Evolutionary conservation across 2,888 invertebrate genomes (phyloP).

Genomic region (Incurvaria masculella): DNA sequence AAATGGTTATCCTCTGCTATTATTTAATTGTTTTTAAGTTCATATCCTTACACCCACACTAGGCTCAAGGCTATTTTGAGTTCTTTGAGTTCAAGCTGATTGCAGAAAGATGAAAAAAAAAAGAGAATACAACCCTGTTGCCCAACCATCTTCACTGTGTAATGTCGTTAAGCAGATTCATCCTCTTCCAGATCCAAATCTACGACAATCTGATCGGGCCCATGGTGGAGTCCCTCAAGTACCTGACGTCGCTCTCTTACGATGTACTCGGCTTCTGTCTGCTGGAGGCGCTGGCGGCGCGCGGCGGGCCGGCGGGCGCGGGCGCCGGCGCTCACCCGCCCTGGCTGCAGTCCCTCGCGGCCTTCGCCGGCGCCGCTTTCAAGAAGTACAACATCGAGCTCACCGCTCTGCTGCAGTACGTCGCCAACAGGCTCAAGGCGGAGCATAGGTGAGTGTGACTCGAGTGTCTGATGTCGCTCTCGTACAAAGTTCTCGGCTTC

Average conservation of each 20-base stretch:
- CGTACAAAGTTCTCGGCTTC: background rate
- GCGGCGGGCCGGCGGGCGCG: conserved; percentile 61
- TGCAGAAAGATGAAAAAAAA: too few species aligned
- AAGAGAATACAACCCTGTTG: too few species aligned
- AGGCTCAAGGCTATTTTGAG: too few species aligned
- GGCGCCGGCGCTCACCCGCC: conserved; percentile 87
- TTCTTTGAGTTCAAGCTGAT: too few species aligned
- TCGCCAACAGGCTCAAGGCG: conserved; percentile 94
- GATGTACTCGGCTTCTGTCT: conserved; percentile 96
- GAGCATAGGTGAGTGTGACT: conserved; percentile 74
- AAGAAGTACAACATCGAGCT: conserved; percentile 97
- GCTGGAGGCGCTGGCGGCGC: conserved; percentile 79
- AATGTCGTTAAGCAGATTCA: too few species aligned
- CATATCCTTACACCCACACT: too few species aligned
- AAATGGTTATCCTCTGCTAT: too few species aligned
- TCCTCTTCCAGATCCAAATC: conserved; percentile 81
- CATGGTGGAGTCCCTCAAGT: conserved; percentile 97
- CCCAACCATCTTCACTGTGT: too few species aligned
- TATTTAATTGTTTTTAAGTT: too few species aligned
- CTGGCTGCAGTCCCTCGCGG: conserved; percentile 93
- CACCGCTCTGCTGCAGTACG: conserved; percentile 92
- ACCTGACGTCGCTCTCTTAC: conserved; percentile 90
- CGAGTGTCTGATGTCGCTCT: background rate
- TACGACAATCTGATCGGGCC: conserved; percentile 95
- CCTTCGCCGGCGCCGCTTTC: conserved; percentile 94